These are phyloP conservation scores for Orchestia grillus DNA, from an alignment of 1,140 invertebrate species.

Conservation along the genomic window DNA sequence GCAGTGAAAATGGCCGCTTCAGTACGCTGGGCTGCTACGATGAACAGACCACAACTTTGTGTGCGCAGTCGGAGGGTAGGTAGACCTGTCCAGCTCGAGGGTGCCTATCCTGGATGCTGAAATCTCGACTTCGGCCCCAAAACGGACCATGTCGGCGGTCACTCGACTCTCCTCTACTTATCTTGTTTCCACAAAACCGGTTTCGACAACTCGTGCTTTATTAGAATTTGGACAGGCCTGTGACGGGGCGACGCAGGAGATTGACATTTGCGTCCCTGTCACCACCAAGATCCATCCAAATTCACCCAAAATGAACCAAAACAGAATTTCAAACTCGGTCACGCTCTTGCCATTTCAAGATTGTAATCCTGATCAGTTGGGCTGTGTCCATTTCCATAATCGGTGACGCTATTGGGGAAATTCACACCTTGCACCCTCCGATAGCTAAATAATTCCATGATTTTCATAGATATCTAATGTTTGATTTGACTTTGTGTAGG, in stretches of 20 bases:
- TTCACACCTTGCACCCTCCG: conserved; percentile 12
- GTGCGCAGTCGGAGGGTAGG: not conserved
- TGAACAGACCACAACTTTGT: not conserved
- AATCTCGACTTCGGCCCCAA: conserved; percentile 33
- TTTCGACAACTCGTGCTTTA: conserved; percentile 51
- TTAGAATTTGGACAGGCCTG: conserved; percentile 28
- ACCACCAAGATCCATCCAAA: not conserved
- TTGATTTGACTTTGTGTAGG: not conserved
- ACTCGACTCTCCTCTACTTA: conserved; percentile 32
- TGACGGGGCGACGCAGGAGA: conserved; percentile 38
- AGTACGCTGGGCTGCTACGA: not conserved
- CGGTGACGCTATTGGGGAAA: conserved; percentile 14
- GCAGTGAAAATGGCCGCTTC: not conserved
- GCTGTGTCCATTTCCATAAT: conserved; percentile 46
- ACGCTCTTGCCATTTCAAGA: conserved; percentile 27
- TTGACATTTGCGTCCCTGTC: conserved; percentile 17
- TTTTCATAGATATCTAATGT: not conserved
- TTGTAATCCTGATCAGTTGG: conserved; percentile 46
- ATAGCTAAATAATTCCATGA: not conserved
- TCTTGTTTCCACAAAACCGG: conserved; percentile 56
- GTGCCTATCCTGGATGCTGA: not conserved
- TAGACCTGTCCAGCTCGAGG: not conserved
- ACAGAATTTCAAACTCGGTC: conserved; percentile 43
- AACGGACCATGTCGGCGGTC: conserved; percentile 38
- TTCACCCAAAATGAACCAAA: conserved; percentile 49